Percentiles rank a stretch among this genome's conserved stretches.
These are phyloP conservation scores for Microdon myrmicae DNA, from an alignment of 2,888 invertebrate genomes.

Conservation along the genomic window DNA sequence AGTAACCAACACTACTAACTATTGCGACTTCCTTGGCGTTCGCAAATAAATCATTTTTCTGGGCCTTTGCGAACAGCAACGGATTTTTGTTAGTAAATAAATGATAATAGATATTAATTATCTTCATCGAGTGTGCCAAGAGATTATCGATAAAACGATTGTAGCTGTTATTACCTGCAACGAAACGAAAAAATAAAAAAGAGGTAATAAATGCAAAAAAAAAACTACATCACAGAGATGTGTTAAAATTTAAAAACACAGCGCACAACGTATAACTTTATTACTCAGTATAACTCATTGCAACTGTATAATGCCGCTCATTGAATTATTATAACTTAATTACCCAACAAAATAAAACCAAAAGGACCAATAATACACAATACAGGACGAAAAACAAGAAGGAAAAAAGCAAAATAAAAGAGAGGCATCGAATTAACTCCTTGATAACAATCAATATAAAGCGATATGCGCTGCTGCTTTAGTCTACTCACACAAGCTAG, in stretches of 20 bases:
- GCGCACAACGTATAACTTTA: constrained; percentile 17
- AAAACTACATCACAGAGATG: constrained; percentile 11
- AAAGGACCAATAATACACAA: no score
- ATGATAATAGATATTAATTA: constrained; percentile 66
- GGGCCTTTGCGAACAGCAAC: constrained; percentile 59
- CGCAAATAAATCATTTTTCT: constrained; percentile 62
- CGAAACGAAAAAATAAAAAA: constrained; percentile 54
- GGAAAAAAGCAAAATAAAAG: background rate
- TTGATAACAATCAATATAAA: no score
- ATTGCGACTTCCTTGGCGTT: constrained; percentile 59
- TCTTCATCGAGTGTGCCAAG: constrained; percentile 63
- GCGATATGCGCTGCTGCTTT: no score
- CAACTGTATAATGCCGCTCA: constrained; percentile 29
- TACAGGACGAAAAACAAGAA: background rate
- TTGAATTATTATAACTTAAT: constrained; percentile 50
- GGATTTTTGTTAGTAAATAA: constrained; percentile 65
- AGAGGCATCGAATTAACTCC: no score
- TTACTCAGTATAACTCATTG: constrained; percentile 35
- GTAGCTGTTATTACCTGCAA: constrained; percentile 53
- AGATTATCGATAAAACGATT: constrained; percentile 56
- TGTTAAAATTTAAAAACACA: constrained; percentile 20
- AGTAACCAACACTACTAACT: constrained; percentile 70
- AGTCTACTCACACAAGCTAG: background rate
- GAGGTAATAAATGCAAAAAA: constrained; percentile 17
- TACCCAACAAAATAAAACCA: constrained; percentile 31